Evolutionary conservation across 2,888 invertebrate genomes (phyloP).

Genomic region (Acanthacorydalis orientalis): DNA sequence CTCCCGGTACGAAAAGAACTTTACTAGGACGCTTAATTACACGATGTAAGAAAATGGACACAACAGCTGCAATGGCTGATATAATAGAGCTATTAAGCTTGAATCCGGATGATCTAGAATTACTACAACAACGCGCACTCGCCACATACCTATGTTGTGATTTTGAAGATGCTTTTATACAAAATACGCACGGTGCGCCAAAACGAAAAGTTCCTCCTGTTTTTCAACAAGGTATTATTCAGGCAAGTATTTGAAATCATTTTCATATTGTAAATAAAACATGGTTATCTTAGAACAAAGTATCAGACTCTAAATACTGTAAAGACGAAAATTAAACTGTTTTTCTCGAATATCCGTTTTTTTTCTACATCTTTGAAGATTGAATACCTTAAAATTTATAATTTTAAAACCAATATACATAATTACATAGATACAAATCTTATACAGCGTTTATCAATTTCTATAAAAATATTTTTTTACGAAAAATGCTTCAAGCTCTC

Average conservation of each 20-base stretch:
- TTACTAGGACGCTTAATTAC: constrained; percentile 35
- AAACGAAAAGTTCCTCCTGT: constrained; percentile 22
- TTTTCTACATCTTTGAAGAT: no score
- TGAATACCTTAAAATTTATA: no score
- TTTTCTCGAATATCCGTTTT: no score
- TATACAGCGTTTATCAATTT: no score
- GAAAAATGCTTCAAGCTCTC: no score
- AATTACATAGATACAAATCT: no score
- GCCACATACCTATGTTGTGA: constrained; percentile 22
- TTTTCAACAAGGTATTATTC: constrained; percentile 24
- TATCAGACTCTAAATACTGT: no score
- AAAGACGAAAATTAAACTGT: no score
- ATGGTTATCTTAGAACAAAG: no score
- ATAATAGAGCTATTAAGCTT: constrained; percentile 26
- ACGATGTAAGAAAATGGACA: constrained; percentile 34
- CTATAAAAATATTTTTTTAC: no score
- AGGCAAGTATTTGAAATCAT: constrained; percentile 15
- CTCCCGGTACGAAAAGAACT: constrained; percentile 16
- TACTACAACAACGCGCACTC: constrained; percentile 20
- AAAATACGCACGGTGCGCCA: constrained; percentile 17
- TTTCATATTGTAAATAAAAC: no score
- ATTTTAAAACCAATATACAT: no score
- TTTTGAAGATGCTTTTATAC: constrained; percentile 23
- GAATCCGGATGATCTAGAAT: constrained; percentile 18
- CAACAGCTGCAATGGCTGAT: constrained; percentile 33